A percentile compares a stretch with the other conserved stretches of the same genome.
phyloP scores from a whole-genome alignment of 2,888 invertebrate genomes.

The Noctua janthina region DNA sequence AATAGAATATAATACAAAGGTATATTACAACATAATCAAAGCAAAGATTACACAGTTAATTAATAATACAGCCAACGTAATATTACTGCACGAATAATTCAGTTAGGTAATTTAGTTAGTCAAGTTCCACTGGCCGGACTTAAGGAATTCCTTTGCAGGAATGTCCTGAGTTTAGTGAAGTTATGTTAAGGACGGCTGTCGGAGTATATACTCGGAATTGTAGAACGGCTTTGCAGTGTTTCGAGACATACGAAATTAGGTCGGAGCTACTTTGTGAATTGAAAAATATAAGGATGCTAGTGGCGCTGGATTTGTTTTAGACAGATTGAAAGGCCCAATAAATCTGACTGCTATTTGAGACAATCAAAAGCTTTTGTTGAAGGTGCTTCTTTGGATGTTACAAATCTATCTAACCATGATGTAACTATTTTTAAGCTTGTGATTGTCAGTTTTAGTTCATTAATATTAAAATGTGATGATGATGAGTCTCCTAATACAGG shows the following conservation, averaged over 20 bases:
- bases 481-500: neutral
- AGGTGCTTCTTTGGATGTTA: neutral
- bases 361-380: neutral
- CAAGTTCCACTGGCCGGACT: conserved; percentile 48
- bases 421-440: neutral
- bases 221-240: conserved; percentile 15
- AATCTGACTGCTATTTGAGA: neutral
- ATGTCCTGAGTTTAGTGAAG: conserved; percentile 39
- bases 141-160: conserved; percentile 58
- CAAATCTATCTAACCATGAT: neutral
- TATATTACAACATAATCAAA: neutral
- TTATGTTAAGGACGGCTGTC: conserved; percentile 45
- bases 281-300: neutral
- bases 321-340: neutral
- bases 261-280: neutral
- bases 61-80: conserved; percentile 24
- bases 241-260: conserved; percentile 16
- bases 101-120: conserved; percentile 59
- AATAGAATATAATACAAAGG: no score
- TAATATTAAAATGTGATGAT: neutral
- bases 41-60: conserved; percentile 34
- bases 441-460: neutral
- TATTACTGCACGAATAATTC: conserved; percentile 44
- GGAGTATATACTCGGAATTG: conserved; percentile 32
- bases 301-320: neutral